phyloP scores from a whole-genome alignment of 2,888 invertebrate species.

The Idaea dimidiata region DNA sequence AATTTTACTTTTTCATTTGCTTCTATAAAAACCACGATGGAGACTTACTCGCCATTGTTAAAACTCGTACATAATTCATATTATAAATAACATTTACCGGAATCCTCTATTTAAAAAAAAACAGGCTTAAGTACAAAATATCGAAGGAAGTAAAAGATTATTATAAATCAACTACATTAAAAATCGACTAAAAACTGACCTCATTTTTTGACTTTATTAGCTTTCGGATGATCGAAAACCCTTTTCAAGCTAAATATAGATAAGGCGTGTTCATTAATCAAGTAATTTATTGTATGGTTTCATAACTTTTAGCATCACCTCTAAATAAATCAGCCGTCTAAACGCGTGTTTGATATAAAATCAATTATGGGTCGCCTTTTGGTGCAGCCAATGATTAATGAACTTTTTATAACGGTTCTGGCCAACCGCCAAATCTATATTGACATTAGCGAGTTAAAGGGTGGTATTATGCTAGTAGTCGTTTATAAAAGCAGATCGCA shows the following conservation, averaged over 20 bases:
- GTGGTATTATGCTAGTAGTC: conserved; percentile 8
- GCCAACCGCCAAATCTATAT: conserved; percentile 56
- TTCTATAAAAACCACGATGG: no score
- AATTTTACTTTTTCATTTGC: no score
- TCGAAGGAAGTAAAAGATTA: not conserved
- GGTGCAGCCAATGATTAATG: conserved; percentile 50
- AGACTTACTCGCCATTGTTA: not conserved
- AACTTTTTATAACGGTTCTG: conserved; percentile 51
- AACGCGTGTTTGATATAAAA: conserved; percentile 43
- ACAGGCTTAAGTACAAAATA: no score
- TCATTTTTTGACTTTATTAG: not conserved
- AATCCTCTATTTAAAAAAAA: not conserved
- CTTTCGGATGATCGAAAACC: conserved; percentile 3
- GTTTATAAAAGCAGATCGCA: not conserved
- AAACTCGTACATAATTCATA: not conserved
- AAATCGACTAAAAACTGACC: not conserved
- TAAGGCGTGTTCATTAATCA: conserved; percentile 19
- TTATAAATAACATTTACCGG: not conserved
- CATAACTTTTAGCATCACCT: conserved; percentile 21
- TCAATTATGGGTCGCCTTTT: conserved; percentile 44
- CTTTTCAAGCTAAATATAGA: conserved; percentile 12
- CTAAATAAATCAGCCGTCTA: conserved; percentile 25
- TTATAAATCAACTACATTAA: not conserved
- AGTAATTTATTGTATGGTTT: conserved; percentile 16
- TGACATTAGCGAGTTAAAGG: conserved; percentile 51